Conservation (phyloP, 1,140 invertebrate genomes). For the Carposina sasakii region DNA sequence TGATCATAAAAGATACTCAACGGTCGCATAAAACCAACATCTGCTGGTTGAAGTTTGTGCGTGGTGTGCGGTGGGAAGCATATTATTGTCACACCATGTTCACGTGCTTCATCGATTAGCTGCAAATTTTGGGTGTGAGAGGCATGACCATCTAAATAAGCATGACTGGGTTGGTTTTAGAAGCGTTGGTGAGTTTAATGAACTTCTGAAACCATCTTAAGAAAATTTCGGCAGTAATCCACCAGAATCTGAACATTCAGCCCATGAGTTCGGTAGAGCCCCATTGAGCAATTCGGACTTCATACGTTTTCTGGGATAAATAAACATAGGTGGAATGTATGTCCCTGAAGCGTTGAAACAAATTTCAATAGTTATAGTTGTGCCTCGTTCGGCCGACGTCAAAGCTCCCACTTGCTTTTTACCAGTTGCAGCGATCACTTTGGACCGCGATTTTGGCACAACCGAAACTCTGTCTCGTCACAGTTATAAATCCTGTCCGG, state of each 20-base stretch:
- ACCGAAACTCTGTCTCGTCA: conserved; percentile 57
- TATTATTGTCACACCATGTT: conserved; percentile 37
- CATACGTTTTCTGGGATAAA: conserved; percentile 41
- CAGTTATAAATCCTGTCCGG: conserved; percentile 42
- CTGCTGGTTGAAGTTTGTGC: conserved; percentile 49
- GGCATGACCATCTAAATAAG: conserved; percentile 41
- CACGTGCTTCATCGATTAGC: conserved; percentile 26
- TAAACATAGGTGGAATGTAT: conserved; percentile 45
- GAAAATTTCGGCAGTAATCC: conserved; percentile 41
- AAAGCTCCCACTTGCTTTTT: conserved; percentile 44
- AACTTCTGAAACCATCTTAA: conserved; percentile 42
- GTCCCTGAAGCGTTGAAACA: conserved; percentile 46
- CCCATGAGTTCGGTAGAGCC: conserved; percentile 31
- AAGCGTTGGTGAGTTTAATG: conserved; percentile 22
- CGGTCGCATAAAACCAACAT: conserved; percentile 52
- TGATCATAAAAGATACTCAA: conserved; percentile 43
- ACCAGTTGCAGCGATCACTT: conserved; percentile 41
- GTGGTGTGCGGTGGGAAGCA: conserved; percentile 58
- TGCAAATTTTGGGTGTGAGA: conserved; percentile 38
- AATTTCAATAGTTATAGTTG: conserved; percentile 45
- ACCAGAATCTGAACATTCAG: conserved; percentile 24
- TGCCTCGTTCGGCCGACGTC: conserved; percentile 44
- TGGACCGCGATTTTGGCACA: conserved; percentile 49
- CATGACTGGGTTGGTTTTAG: conserved; percentile 29
- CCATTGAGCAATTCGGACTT: conserved; percentile 26